Evolutionary conservation across 2,888 invertebrate genomes (phyloP), one percentile per base, ranked within the genome.

Genomic region (Agonopterix arenella): DNA sequence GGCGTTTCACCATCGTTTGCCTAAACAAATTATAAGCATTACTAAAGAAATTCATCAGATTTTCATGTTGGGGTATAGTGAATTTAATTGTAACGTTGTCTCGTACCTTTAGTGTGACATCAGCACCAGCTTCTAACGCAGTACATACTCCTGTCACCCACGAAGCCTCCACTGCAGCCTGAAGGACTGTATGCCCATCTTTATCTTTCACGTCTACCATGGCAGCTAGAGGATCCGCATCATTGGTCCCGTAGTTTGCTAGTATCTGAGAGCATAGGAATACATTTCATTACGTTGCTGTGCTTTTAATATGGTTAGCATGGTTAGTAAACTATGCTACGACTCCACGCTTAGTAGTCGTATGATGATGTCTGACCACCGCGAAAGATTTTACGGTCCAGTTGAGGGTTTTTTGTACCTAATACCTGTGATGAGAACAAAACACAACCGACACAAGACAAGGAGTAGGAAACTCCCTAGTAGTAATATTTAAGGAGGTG

Each of bases 121-220:
- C 86, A 52, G 91, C 90, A 0, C 90, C 90, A 9, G 89, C 79
- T 59, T 90, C 90, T 44, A 91, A 64, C 2, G 91, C 81, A 1
- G 90, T 76, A 46, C 84, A 84, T 0, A 90, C 89, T 0, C 91
- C 90, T 3, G 84, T 77, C 5, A 85, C 81, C 90, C 91, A 91
- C 0, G 84, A 82, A 0, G 78, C 78, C 51, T 84, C 80, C 0
- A 91, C 83, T 1, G 91, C 90, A 1, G 82, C 69, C 57, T 90
- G 90, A 4, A 91, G 68, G 0, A 91, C 88, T n/a, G 91, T 90
- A 43, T 88, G 82, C 0, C 90, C 90, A 8, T 81, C 76, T 46
- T 66, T 69, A 54, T 91, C 89, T 48, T 83, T 84, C 1, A 89
- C 82, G 52, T 90, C 89, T 1, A 90, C 80, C 53, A 80, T 69